Evolutionary conservation across 2,797 vertebrate species (phyloP), one percentile per base, ranked within the genome.

Genomic region (Myoxocephalus aenaeus): DNA sequence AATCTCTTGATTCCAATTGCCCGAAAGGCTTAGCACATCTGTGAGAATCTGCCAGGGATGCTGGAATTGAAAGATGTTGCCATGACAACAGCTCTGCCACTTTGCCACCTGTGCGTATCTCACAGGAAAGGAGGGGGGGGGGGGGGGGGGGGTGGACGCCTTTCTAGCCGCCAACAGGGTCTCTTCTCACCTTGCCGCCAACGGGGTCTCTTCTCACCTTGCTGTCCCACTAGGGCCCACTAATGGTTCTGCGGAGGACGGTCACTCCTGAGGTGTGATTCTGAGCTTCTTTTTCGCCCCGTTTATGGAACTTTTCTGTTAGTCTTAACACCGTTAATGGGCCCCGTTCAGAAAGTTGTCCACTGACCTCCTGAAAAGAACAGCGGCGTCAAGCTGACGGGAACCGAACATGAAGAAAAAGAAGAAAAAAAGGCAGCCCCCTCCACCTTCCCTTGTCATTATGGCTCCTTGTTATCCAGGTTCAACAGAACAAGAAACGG

Each of bases 61-160:
- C 76, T 42, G 77, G 79, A 82, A 86, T 85, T 86, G 79, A 77
- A 69, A 40, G 17, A 20, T 63, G 91, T 92, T 91, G 69, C 91
- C 82, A 90, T 91, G 90, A 85, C 86, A 84, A 93, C 91, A 27
- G 84, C 70, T 58, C 82, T 86, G 87, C 79, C 89, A 86, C 79
- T 86, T 87, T 79, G 74, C 81, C 86, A 88, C 82, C 75, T 80
- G 65, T 14, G 0, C 18, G 11, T 44, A 67, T 75, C 77, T 72
- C 34, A 0, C 3, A 66, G 73, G 46, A 17, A 18, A 8, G 46
- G 38, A 40, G 38, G 3, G 11, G 20, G 10, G 11, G 9, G n/a
- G 20, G 8, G 48, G n/a, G 20, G 48, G 0, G 29, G 84, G 36
- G 62, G 73, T 1, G 36, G 20, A 66, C 57, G 25, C 78, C 80